These are phyloP conservation scores for Acleris emargana DNA, from an alignment of 2,888 invertebrate genomes.

Conservation along the genomic window DNA sequence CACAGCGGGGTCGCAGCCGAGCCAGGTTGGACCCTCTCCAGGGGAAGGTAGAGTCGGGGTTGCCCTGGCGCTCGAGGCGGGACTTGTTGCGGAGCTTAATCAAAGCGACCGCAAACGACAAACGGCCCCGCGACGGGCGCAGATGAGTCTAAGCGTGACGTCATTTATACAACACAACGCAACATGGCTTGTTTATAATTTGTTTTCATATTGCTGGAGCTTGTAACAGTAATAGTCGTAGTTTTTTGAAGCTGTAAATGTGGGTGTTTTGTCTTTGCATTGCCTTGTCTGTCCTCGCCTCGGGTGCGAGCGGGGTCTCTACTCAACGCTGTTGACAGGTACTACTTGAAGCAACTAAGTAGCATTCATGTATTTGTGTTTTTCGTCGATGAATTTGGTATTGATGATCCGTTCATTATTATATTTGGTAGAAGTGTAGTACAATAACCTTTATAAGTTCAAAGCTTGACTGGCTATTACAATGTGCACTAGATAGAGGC, in stretches of 20 bases:
- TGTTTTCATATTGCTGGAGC: too few species aligned
- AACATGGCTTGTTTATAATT: too few species aligned
- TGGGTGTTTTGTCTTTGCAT: too few species aligned
- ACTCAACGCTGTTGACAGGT: background rate
- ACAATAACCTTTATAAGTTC: too few species aligned
- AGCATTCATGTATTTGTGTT: background rate
- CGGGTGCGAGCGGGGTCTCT: too few species aligned
- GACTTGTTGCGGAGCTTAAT: constrained; percentile 24
- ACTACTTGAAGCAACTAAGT: background rate
- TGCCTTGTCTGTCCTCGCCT: too few species aligned
- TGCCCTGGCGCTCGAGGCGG: background rate
- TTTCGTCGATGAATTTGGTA: background rate
- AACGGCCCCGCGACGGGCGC: background rate
- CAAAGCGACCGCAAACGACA: constrained; percentile 23
- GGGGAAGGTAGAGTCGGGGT: background rate
- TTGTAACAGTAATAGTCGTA: too few species aligned
- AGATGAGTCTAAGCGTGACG: background rate
- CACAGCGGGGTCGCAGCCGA: background rate
- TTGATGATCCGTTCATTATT: too few species aligned
- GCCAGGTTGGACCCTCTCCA: background rate
- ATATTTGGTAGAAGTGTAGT: background rate
- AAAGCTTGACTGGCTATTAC: too few species aligned
- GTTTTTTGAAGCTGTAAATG: too few species aligned
- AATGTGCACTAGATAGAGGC: too few species aligned
- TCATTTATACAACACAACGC: too few species aligned